phyloP scores from a whole-genome alignment of 2,797 vertebrate species.

The Jordanella pulchra region DNA sequence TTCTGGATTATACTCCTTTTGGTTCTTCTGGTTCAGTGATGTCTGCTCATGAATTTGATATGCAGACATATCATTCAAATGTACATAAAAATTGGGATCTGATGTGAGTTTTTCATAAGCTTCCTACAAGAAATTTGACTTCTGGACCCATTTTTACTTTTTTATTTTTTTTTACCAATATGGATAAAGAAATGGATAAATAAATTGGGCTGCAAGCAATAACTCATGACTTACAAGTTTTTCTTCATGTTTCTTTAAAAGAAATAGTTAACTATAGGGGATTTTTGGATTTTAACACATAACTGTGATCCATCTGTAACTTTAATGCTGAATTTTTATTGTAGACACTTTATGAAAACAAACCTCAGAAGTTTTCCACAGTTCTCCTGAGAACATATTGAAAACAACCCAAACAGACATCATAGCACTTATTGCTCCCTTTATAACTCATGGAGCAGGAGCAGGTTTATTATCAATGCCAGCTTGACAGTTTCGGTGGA shows the following conservation, averaged over 20 bases:
- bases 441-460: background rate
- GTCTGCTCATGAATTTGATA: too few relatives aligned
- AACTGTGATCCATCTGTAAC: background rate
- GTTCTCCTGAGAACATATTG: background rate
- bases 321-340: background rate
- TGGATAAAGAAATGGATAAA: too few relatives aligned
- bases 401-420: background rate
- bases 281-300: background rate
- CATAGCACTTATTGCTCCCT: background rate
- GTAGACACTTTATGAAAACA: background rate
- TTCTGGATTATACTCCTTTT: background rate
- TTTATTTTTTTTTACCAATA: too few relatives aligned
- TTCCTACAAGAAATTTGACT: too few relatives aligned
- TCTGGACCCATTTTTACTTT: too few relatives aligned
- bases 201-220: too few relatives aligned
- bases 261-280: background rate
- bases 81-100: too few relatives aligned
- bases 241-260: background rate
- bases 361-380: background rate
- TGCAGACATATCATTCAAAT: too few relatives aligned
- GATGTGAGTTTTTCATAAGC: too few relatives aligned
- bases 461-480: background rate
- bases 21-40: background rate
- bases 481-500: background rate
- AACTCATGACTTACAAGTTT: too few relatives aligned